phyloP scores from a whole-genome alignment of 2,797 vertebrate genomes.

The Hemibagrus guttatus region DNA sequence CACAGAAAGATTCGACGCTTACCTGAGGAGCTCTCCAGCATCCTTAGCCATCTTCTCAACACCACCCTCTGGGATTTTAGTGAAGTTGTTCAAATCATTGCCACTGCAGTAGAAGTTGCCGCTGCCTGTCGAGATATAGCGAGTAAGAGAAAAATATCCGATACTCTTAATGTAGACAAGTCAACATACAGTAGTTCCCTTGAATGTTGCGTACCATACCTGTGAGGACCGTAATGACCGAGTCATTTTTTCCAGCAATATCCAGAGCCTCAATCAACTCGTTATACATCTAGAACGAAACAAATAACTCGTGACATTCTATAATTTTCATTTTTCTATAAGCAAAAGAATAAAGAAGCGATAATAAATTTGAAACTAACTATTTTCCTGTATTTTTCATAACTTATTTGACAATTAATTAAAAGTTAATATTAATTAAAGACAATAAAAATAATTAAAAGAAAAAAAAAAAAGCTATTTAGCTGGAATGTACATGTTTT shows the following conservation, averaged over 20 bases:
- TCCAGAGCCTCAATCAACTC: constrained; percentile 84
- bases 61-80: constrained; percentile 62
- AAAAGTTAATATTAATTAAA: too few species aligned
- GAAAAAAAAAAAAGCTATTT: not conserved
- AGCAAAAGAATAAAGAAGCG: not conserved
- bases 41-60: constrained; percentile 69
- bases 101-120: constrained; percentile 93
- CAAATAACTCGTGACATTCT: not conserved
- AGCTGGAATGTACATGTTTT: too few species aligned
- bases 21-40: constrained; percentile 76
- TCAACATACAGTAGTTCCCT: not conserved
- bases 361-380: too few species aligned
- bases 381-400: not conserved
- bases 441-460: not conserved
- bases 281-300: constrained; percentile 82
- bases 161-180: not conserved
- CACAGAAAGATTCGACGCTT: constrained; percentile 21
- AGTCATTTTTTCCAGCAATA: constrained; percentile 82
- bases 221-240: constrained; percentile 83
- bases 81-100: constrained; percentile 89
- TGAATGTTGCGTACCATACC: constrained; percentile 68
- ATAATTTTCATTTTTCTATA: too few species aligned
- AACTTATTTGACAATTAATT: too few species aligned
- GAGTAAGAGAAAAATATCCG: not conserved
- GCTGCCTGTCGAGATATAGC: constrained; percentile 70